These are phyloP conservation scores for Neelides sp. DNA, from an alignment of 1,140 invertebrate species.

Conservation along the genomic window DNA sequence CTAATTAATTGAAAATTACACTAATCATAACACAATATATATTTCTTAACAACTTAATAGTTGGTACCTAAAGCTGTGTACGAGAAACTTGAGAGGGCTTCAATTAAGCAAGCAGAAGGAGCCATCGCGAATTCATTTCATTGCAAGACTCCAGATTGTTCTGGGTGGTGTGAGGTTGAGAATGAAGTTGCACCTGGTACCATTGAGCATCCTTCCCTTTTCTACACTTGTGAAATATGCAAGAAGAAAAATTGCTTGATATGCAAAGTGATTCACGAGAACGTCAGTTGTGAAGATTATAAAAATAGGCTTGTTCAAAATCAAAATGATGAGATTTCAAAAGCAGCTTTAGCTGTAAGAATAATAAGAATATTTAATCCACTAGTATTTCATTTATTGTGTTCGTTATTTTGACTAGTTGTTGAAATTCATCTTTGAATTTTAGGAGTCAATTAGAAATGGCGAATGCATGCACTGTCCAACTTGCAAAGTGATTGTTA, in stretches of 20 bases:
- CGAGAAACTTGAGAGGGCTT: constrained; percentile 42
- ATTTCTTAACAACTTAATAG: constrained; percentile 30
- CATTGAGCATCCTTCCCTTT: too few species aligned
- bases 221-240: constrained; percentile 78
- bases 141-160: constrained; percentile 77
- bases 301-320: constrained; percentile 48
- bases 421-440: not conserved
- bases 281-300: constrained; percentile 70
- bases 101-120: constrained; percentile 67
- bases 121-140: constrained; percentile 71
- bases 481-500: constrained; percentile 64
- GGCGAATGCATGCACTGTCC: constrained; percentile 78
- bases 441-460: constrained; percentile 56
- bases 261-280: constrained; percentile 77
- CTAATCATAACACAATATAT: too few species aligned
- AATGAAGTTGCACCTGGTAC: constrained; percentile 73
- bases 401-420: not conserved
- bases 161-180: constrained; percentile 51
- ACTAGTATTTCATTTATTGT: too few species aligned
- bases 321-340: constrained; percentile 6
- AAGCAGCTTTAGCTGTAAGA: constrained; percentile 11
- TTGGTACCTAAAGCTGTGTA: constrained; percentile 38
- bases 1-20: not conserved
- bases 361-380: too few species aligned
- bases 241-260: constrained; percentile 66